Evolutionary conservation across 2,888 invertebrate species (phyloP).

Genomic region (Rhabditophanes sp.): DNA sequence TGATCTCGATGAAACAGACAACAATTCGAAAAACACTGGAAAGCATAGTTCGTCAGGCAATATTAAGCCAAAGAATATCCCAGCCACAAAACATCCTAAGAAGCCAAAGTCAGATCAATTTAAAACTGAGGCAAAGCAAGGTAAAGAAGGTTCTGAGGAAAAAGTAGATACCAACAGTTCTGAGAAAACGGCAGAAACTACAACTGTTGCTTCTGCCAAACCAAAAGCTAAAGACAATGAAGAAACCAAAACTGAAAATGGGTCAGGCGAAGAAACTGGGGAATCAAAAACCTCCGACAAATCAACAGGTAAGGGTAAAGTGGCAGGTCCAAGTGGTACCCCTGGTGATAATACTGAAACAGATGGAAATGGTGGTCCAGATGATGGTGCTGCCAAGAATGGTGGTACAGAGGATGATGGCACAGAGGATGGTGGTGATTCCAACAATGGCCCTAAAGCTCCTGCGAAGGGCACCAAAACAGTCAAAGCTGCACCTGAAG

Average conservation of each 20-base stretch:
- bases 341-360: constrained; percentile 7
- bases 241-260: no score
- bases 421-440: constrained; percentile 1
- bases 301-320: constrained; percentile 56
- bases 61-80: no score
- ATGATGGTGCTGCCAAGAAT: not conserved
- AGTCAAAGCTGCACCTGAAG: not conserved
- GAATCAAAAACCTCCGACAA: not conserved
- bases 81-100: no score
- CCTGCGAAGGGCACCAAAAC: no score
- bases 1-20: not conserved
- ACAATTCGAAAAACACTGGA: constrained; percentile 1
- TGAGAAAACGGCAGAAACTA: no score
- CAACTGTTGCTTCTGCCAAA: no score
- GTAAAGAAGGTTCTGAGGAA: no score
- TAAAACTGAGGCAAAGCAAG: no score
- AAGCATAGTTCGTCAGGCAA: no score
- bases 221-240: no score
- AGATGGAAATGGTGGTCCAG: constrained; percentile 2
- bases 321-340: constrained; percentile 72
- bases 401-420: constrained; percentile 5
- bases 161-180: no score
- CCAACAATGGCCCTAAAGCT: constrained; percentile 1
- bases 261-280: constrained; percentile 1
- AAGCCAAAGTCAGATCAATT: no score